Conservation (phyloP, 2,888 invertebrate genomes). For the Amphimallon solstitiale region DNA sequence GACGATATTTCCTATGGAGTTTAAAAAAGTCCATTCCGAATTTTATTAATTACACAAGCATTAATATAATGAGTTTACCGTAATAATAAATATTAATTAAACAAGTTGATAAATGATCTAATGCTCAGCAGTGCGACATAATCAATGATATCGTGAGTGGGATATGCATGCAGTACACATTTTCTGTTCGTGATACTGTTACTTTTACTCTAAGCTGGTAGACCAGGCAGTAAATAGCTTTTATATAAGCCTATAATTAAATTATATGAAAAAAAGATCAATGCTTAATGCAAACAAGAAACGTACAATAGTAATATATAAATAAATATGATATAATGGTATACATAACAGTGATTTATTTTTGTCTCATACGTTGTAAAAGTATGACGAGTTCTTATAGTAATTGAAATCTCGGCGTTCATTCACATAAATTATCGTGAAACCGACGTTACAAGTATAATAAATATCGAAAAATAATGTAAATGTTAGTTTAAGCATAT, state of each 20-base stretch:
- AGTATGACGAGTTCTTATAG: too few relatives aligned
- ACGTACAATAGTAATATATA: too few relatives aligned
- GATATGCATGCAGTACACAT: neutral
- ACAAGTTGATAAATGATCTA: constrained; percentile 31
- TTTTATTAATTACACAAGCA: constrained; percentile 19
- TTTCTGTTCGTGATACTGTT: constrained; percentile 12
- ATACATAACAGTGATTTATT: too few relatives aligned
- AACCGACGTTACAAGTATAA: too few relatives aligned
- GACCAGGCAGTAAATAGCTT: neutral
- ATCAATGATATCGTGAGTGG: constrained; percentile 33
- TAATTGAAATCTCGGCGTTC: too few relatives aligned
- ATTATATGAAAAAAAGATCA: neutral
- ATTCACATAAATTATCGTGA: too few relatives aligned
- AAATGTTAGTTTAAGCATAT: too few relatives aligned
- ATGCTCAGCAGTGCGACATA: constrained; percentile 19
- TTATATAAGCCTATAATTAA: neutral
- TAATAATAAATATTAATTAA: constrained; percentile 37
- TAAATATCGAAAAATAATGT: too few relatives aligned
- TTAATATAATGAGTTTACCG: constrained; percentile 32
- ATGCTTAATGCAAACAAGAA: too few relatives aligned
- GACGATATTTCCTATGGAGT: neutral
- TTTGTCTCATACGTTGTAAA: too few relatives aligned
- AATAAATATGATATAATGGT: too few relatives aligned
- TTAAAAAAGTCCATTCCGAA: neutral
- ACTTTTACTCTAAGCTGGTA: neutral